phyloP scores from a whole-genome alignment of 2,797 vertebrate species.

The Psittacula derbiana region DNA sequence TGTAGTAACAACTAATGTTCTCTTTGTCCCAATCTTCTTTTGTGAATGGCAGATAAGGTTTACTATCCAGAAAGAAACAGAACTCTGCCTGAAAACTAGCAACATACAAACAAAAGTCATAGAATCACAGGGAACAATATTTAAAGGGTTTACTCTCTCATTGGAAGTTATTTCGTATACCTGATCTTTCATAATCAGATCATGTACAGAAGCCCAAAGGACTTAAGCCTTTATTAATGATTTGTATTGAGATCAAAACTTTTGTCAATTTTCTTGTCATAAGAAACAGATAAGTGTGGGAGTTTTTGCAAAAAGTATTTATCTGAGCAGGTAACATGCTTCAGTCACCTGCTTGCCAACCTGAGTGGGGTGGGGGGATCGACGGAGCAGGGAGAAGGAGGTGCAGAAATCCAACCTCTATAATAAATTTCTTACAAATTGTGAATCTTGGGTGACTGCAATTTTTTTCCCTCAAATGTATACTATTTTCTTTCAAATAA shows the following conservation, averaged over 20 bases:
- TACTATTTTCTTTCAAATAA: background rate
- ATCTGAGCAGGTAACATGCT: background rate
- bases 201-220: background rate
- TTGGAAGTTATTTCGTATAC: background rate
- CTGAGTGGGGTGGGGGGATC: background rate
- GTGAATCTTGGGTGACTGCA: background rate
- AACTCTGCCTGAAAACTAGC: background rate
- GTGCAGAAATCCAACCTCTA: background rate
- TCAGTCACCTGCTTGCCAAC: background rate
- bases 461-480: background rate
- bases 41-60: background rate
- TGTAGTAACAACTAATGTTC: background rate
- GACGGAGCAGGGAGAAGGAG: background rate
- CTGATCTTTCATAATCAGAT: background rate
- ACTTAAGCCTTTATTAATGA: background rate
- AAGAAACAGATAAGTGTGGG: background rate
- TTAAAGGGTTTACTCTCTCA: background rate
- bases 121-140: background rate
- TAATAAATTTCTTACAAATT: background rate
- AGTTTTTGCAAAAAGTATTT: background rate
- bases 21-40: background rate
- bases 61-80: background rate
- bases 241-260: background rate
- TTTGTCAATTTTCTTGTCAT: background rate
- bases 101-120: background rate